A percentile compares a stretch with the other conserved stretches of the same genome.
phyloP scores from a whole-genome alignment of 2,888 invertebrate genomes.

The Hoplodrina blanda region DNA sequence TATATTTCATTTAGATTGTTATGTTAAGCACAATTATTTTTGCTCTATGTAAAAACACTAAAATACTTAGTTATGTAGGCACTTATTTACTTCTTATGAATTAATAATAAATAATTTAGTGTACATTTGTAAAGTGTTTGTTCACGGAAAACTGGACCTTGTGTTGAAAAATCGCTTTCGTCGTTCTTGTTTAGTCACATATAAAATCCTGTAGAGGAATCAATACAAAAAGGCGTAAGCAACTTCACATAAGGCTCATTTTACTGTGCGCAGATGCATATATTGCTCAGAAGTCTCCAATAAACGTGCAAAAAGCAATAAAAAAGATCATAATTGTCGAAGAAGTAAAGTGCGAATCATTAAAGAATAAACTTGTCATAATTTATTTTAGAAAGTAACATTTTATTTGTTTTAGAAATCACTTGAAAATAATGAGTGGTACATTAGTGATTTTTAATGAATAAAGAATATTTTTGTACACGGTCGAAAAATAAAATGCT shows the following conservation, averaged over 20 bases:
- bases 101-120: constrained; percentile 61
- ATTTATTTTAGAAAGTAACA: constrained; percentile 31
- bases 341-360: constrained; percentile 23
- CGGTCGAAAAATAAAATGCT: constrained; percentile 40
- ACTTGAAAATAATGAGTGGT: constrained; percentile 25
- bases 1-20: constrained; percentile 12
- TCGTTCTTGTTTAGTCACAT: not conserved
- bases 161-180: not conserved
- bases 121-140: constrained; percentile 31
- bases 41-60: constrained; percentile 29
- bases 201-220: not conserved
- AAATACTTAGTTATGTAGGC: constrained; percentile 52
- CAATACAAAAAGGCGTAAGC: not conserved
- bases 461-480: constrained; percentile 55
- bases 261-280: constrained; percentile 30
- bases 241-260: constrained; percentile 26
- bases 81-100: constrained; percentile 67
- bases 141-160: constrained; percentile 22
- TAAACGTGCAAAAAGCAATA: constrained; percentile 63
- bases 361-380: constrained; percentile 3
- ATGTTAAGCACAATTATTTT: constrained; percentile 56
- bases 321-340: constrained; percentile 37
- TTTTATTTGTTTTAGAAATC: constrained; percentile 40
- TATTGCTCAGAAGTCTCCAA: constrained; percentile 63
- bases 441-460: constrained; percentile 36